Conservation (phyloP, 1,140 invertebrate genomes). For the Apis dorsata region DNA sequence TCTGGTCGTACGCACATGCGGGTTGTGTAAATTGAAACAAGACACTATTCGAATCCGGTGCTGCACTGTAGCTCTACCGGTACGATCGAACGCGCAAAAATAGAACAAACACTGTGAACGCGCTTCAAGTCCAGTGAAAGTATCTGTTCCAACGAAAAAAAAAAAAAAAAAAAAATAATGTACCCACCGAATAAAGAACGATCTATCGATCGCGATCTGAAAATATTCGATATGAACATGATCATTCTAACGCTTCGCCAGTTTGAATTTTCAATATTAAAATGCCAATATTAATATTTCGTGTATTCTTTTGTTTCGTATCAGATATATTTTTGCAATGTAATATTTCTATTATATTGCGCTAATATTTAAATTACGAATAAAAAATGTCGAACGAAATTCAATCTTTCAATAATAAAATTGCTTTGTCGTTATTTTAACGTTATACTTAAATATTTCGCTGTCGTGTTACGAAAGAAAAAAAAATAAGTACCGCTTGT, state of each 20-base stretch:
- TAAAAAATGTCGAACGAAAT: background rate
- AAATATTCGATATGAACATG: background rate
- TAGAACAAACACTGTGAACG: constrained; percentile 14
- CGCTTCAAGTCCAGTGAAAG: constrained; percentile 17
- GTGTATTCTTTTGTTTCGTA: background rate
- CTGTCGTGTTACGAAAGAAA: background rate
- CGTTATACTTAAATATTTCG: background rate
- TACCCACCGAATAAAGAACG: background rate
- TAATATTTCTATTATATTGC: background rate
- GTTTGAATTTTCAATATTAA: background rate
- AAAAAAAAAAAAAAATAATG: background rate
- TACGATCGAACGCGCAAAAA: constrained; percentile 19
- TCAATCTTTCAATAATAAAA: background rate
- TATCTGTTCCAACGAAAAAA: background rate
- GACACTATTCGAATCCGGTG: constrained; percentile 8
- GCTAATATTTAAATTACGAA: background rate
- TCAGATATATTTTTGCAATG: background rate
- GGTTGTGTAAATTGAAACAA: constrained; percentile 30
- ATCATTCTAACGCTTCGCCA: background rate
- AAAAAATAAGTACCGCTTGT: background rate
- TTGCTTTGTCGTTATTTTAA: background rate
- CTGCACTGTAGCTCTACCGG: background rate
- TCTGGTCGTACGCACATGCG: constrained; percentile 36
- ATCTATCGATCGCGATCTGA: background rate
- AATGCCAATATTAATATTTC: background rate